Conservation (phyloP, 1,140 invertebrate species). For the Pantala flavescens region DNA sequence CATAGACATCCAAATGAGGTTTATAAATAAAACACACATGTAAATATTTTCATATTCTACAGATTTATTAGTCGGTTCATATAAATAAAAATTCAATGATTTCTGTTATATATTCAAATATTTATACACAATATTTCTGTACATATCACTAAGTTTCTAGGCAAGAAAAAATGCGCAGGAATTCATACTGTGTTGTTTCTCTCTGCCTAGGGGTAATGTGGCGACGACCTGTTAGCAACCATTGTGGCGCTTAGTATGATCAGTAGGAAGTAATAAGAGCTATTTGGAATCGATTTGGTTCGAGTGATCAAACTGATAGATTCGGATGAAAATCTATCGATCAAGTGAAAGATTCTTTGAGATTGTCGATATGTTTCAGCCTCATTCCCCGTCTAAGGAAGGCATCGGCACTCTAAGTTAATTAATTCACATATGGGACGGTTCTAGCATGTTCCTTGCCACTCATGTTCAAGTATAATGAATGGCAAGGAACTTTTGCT, state of each 20-base stretch:
- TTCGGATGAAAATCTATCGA: not conserved
- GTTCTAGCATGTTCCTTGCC: not conserved
- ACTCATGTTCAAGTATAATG: not conserved
- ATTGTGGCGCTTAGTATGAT: not conserved
- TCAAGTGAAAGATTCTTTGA: not conserved
- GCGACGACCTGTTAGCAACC: not conserved
- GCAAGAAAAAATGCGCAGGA: not conserved
- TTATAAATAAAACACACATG: not conserved
- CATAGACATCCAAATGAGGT: no score
- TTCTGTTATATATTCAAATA: not conserved
- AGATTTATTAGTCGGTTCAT: not conserved
- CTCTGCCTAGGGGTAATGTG: not conserved
- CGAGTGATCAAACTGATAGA: not conserved
- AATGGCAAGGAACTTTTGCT: not conserved
- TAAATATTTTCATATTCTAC: not conserved
- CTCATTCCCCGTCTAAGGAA: not conserved
- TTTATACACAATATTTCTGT: slow-evolving; percentile 4
- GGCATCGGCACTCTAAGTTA: not conserved
- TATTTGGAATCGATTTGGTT: not conserved
- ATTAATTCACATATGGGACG: no score
- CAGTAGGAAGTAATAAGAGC: not conserved
- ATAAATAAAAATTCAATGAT: not conserved
- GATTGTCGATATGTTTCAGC: slow-evolving; percentile 1
- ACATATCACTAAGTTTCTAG: slow-evolving; percentile 2
- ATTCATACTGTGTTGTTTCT: not conserved